These are phyloP conservation scores for Hofmannophila pseudospretella DNA, from an alignment of 2,888 invertebrate genomes.

Conservation along the genomic window DNA sequence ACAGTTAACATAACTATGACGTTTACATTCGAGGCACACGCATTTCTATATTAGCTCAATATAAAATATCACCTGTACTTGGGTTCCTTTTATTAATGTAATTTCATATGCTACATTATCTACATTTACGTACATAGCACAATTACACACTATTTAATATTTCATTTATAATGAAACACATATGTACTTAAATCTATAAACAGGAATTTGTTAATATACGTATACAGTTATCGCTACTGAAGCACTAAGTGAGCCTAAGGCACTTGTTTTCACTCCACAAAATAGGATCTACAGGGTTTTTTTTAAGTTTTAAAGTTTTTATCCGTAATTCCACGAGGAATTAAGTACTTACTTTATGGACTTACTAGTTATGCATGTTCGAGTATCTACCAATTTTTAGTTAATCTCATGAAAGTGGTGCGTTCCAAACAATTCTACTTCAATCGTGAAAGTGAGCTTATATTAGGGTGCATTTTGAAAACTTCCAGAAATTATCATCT, in stretches of 20 bases:
- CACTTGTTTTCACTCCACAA: slow-evolving; percentile 13
- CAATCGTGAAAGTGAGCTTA: too few relatives aligned
- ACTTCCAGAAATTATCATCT: too few relatives aligned
- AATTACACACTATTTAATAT: too few relatives aligned
- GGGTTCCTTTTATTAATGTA: slow-evolving; percentile 5
- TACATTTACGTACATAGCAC: slow-evolving; percentile 1
- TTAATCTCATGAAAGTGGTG: background rate
- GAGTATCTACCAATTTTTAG: background rate
- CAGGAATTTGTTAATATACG: slow-evolving; percentile 4
- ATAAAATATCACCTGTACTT: slow-evolving; percentile 13
- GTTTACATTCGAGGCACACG: slow-evolving; percentile 51
- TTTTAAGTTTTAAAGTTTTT: too few relatives aligned
- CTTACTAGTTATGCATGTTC: too few relatives aligned
- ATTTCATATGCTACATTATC: slow-evolving; percentile 8
- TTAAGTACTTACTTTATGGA: too few relatives aligned
- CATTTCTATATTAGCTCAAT: slow-evolving; percentile 19
- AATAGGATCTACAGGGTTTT: too few relatives aligned
- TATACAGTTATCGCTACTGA: slow-evolving; percentile 1
- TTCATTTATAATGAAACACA: too few relatives aligned
- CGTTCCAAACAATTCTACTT: background rate
- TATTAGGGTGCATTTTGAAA: too few relatives aligned
- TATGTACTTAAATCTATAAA: too few relatives aligned
- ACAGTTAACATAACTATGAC: slow-evolving; percentile 62
- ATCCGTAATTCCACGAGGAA: too few relatives aligned
- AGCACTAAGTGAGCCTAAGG: slow-evolving; percentile 16